Evolutionary conservation across 2,797 vertebrate genomes (phyloP).

Genomic region (Mus spretus): DNA sequence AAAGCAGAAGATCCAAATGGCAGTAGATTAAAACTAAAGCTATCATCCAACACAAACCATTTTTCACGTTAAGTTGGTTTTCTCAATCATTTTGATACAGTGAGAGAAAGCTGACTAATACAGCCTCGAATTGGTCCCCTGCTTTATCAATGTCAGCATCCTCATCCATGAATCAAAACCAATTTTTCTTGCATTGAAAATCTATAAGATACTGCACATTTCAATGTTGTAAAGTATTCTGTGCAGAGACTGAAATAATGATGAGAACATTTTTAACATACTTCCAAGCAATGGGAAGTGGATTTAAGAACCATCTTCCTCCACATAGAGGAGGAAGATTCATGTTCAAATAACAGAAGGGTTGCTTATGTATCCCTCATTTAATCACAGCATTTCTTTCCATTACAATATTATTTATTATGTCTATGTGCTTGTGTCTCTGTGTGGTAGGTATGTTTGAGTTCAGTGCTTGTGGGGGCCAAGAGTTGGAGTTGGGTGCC

Average conservation of each 20-base stretch:
- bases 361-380: not conserved
- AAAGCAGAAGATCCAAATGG: not conserved
- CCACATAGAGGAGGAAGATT: not conserved
- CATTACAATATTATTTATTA: not conserved
- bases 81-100: not conserved
- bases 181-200: not conserved
- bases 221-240: not conserved
- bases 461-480: too few relatives aligned
- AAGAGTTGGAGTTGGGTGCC: not conserved
- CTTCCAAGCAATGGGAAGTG: not conserved
- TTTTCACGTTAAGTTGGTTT: not conserved
- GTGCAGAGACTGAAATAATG: fast-evolving
- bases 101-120: not conserved
- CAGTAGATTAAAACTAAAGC: not conserved
- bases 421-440: not conserved
- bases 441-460: not conserved
- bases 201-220: not conserved
- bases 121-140: not conserved
- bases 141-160: not conserved
- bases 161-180: not conserved
- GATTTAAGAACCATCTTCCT: not conserved
- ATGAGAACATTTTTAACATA: not conserved
- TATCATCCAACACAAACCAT: not conserved
- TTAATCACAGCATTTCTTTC: not conserved
- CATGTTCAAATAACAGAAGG: not conserved